Conservation (phyloP, 2,113 vertebrate genomes). For the Eretmochelys imbricata region DNA sequence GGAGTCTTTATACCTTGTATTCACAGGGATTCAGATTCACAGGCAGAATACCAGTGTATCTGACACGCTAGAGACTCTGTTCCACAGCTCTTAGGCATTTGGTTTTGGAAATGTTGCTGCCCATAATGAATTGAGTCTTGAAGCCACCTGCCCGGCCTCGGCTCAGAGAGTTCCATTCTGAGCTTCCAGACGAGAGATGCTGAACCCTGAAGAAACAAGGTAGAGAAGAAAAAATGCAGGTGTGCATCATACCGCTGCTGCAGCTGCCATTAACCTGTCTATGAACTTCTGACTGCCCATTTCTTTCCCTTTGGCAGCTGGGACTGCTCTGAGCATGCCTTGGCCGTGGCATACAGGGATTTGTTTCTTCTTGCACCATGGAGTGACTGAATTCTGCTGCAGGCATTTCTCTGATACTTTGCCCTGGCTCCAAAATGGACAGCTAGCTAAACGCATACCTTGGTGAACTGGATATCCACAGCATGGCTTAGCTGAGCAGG, state of each 20-base stretch:
- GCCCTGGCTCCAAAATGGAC: neutral
- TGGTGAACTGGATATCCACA: neutral
- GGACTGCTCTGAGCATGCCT: neutral
- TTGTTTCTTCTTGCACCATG: neutral
- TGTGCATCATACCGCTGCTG: constrained; percentile 28
- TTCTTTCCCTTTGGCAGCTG: neutral
- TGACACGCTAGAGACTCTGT: neutral
- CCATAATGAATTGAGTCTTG: constrained; percentile 36
- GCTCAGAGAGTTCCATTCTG: neutral
- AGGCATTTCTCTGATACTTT: neutral
- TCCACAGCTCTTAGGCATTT: neutral
- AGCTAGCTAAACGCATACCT: neutral
- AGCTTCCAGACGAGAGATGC: constrained; percentile 10
- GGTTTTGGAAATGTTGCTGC: neutral
- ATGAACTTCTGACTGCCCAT: constrained; percentile 17
- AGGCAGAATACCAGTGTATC: neutral
- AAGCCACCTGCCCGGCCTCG: neutral
- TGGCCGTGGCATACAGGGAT: neutral
- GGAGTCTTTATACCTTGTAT: neutral
- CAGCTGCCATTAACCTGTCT: constrained; percentile 79
- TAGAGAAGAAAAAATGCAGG: constrained; percentile 70
- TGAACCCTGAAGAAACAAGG: constrained; percentile 45
- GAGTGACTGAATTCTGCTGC: neutral
- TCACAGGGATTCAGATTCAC: neutral
- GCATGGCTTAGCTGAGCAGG: neutral